A percentile compares a stretch with the other conserved stretches of the same genome.
phyloP scores from a whole-genome alignment of 2,113 vertebrate species.

The Hystrix brachyura region DNA sequence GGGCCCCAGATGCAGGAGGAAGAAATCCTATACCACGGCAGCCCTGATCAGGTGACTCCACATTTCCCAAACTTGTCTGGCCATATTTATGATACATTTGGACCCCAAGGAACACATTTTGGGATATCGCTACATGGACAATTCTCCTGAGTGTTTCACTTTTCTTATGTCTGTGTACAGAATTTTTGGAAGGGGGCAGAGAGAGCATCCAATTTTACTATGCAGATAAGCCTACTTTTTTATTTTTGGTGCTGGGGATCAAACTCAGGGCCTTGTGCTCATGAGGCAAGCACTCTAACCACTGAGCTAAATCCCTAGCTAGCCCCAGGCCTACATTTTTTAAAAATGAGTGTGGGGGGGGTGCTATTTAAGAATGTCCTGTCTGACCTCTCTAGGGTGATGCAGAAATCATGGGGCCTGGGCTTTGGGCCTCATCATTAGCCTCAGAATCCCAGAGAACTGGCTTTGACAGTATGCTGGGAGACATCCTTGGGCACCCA shows the following conservation, averaged over 20 bases:
- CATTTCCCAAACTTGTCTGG: background rate
- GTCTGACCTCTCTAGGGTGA: background rate
- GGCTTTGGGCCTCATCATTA: background rate
- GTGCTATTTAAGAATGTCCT: background rate
- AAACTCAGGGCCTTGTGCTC: too few species aligned
- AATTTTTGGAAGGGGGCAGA: background rate
- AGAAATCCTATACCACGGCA: background rate
- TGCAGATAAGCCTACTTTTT: background rate
- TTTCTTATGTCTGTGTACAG: background rate
- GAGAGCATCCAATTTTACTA: background rate
- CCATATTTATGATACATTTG: too few species aligned
- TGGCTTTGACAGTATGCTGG: background rate
- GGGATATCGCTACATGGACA: background rate
- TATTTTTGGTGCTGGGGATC: too few species aligned
- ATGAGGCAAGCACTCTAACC: too few species aligned
- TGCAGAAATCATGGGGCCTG: background rate
- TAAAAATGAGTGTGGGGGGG: background rate
- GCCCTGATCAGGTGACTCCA: fast-evolving
- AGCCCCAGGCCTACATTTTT: background rate
- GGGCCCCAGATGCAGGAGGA: background rate
- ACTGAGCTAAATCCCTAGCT: too few species aligned
- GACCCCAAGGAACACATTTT: background rate
- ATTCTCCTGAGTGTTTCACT: background rate
- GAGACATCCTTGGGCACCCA: background rate
- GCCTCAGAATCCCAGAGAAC: background rate